Base-by-base conservation (phyloP, 2,113 vertebrate species). In the Sinocyclocheilus maitianheensis region DNA sequence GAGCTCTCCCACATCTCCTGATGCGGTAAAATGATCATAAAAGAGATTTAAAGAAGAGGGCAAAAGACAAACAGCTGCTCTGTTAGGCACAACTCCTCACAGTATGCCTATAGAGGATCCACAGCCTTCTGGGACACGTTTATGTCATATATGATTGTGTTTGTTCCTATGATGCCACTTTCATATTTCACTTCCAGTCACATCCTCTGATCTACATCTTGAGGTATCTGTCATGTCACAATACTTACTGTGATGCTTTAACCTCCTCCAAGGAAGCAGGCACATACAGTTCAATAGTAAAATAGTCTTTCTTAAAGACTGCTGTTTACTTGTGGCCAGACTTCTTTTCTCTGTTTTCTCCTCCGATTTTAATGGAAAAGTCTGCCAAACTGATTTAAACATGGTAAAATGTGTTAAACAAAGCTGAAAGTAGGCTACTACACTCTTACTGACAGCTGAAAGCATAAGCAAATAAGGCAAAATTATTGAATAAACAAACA, bases 41-140 rank as follows among this genome's bases (percentile, higher is more conserved):
- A 87, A 84, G 86, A 60, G 55, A 79, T 83, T 78, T 77, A 71
- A 78, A 11, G 30, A 40, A 67, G 13, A 51, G 24, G 55, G 22
- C 30, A 62, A 79, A 65, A 81, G 55, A 86, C 34, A 72, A 75
- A 86, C 22, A 85, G 24, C 53, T 55, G 63, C 71, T 71, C 48
- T 11, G 58, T 11, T 74, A 83, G 78, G 75, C 34, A 83, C 30
- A 76, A 30, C 67, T 80, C 7, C 62, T 30, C 79, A 67, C 13
- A 65, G 14, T 48, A 30, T 67, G 79, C 48, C 62, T 30, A 24
- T 22, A 26, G 79, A 26, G 62, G 40, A 81, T 67, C 12, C 60
- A 67, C 43, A 48, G 40, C 79, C 60, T 26, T 76, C 43, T 76
- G 46, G 74, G 46, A 20, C 58, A n/a, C 9, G 40, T 65, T 65